Evolutionary conservation across 2,113 vertebrate species (phyloP), one percentile per base, ranked within the genome.

Genomic region (Herpailurus yagouaroundi): DNA sequence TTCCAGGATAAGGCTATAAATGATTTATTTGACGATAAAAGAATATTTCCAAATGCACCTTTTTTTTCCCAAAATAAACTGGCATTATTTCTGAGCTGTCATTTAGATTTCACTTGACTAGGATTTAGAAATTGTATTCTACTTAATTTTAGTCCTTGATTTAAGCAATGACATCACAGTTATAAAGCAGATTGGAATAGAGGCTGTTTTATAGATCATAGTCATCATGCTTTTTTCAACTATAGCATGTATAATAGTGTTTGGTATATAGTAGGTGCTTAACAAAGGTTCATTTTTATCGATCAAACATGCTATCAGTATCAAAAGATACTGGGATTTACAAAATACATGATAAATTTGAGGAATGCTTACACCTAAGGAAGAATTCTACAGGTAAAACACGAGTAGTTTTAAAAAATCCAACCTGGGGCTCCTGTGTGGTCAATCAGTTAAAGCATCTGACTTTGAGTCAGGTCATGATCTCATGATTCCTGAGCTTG

Each of bases 1-100:
- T 96, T 94, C 92, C 66, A 97, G 63, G 7, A 95, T 74, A 89
- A 76, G 45, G 41, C 21, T 84, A 4, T 50, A 96, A 71, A 88
- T 74, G 1, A 92, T 94, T 92, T 96, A 60, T 88, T 23, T 45
- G 76, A 81, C n/a, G 15, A 87, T 36, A 81, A 27, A 87, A 31
- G 19, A 77, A 45, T 81, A 82, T 93, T 96, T 95, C 52, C 48
- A 57, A 76, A 36, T 63, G 9, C 2, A 93, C 36, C 4, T 94
- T 95, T 94, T 84, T 36, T 94, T 94, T 92, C 90, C 7, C 45
- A 96, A 80, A 16, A 21, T 71, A 97, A 89, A n/a, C 38, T 60
- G 36, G 15, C 57, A 76, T 94, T 16, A 86, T 96, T 84, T 90
- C 31, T 45, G 36, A n/a, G 11, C 33, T 90, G 8, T 10, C 48